These are phyloP conservation scores for Leucopsar rothschildi DNA, from an alignment of 2,113 vertebrate genomes.

Conservation along the genomic window DNA sequence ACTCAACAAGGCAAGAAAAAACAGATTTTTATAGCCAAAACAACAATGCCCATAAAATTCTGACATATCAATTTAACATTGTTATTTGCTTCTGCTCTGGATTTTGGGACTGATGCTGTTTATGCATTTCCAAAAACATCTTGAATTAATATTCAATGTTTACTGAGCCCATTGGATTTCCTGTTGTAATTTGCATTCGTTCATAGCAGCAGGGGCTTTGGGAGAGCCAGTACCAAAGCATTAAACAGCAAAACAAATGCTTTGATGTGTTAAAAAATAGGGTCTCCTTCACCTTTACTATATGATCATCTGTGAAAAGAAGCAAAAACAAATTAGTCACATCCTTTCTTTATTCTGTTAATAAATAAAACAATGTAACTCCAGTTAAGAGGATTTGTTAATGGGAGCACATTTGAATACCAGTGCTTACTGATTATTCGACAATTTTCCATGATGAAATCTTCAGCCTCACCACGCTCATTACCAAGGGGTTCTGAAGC, in stretches of 20 bases:
- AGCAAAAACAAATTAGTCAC: neutral
- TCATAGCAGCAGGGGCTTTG: conserved; percentile 19
- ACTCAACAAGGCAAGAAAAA: neutral
- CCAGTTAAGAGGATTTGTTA: neutral
- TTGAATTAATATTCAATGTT: conserved; percentile 62
- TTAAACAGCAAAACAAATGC: conserved; percentile 40
- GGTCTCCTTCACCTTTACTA: conserved; percentile 5
- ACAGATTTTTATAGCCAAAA: neutral
- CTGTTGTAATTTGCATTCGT: conserved; percentile 47
- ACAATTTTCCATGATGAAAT: neutral
- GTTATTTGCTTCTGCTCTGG: conserved; percentile 32
- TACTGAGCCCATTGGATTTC: conserved; percentile 42
- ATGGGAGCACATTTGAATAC: neutral
- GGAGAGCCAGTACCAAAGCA: conserved; percentile 24
- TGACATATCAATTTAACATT: conserved; percentile 26
- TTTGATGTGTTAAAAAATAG: conserved; percentile 40
- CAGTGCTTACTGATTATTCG: neutral
- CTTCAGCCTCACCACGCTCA: neutral
- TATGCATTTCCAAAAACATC: conserved; percentile 28
- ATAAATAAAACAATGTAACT: neutral
- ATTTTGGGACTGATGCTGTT: conserved; percentile 21
- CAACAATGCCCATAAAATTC: neutral
- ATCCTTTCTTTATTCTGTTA: neutral
- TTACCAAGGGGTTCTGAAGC: neutral
- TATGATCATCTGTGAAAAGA: neutral